Conservation (phyloP, 2,888 invertebrate genomes). For the Baccha elongata region DNA sequence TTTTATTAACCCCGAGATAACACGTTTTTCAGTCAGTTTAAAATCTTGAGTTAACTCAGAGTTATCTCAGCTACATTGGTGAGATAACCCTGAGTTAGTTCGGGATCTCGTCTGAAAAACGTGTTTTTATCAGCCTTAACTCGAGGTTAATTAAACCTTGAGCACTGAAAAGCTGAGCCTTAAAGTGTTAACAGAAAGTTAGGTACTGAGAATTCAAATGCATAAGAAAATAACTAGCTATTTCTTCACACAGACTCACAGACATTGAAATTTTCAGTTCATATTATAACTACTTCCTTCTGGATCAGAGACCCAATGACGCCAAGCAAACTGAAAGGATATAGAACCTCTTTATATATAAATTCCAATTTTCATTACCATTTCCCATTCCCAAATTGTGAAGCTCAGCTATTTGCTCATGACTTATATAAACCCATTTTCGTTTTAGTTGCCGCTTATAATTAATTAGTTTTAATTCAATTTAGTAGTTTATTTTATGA, state of each 20-base stretch:
- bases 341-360: constrained; percentile 36
- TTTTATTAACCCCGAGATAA: no score
- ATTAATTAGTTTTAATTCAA: constrained; percentile 69
- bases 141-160: no score
- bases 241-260: not conserved
- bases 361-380: no score
- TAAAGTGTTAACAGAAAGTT: no score
- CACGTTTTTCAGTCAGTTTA: no score
- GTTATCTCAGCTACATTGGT: no score
- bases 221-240: not conserved
- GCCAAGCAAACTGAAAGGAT: not conserved
- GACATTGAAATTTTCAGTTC: not conserved
- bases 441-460: constrained; percentile 49
- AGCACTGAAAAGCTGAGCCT: no score
- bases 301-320: not conserved
- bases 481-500: constrained; percentile 32
- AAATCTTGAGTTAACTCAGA: no score
- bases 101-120: no score
- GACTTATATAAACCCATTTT: constrained; percentile 35
- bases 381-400: constrained; percentile 30
- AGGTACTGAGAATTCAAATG: not conserved
- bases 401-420: constrained; percentile 41
- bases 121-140: no score
- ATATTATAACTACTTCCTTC: not conserved
- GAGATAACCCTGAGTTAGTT: no score